These are phyloP conservation scores for Polyploca ridens DNA, from an alignment of 2,888 invertebrate genomes.

Conservation along the genomic window DNA sequence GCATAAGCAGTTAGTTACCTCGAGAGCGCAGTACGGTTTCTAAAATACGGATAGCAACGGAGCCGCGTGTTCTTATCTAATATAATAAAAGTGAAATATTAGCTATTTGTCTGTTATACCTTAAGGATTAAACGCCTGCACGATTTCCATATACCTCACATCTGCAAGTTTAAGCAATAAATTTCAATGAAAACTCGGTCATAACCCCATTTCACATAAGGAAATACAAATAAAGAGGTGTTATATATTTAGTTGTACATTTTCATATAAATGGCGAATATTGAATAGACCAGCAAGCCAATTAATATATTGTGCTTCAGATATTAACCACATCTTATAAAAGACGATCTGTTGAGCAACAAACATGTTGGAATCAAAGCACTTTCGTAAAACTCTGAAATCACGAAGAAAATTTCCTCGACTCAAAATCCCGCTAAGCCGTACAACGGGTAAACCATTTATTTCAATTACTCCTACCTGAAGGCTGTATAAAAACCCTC, in stretches of 20 bases:
- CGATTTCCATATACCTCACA: background rate
- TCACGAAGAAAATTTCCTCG: slow-evolving; percentile 18
- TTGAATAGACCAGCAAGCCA: background rate
- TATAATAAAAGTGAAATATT: slow-evolving; percentile 10
- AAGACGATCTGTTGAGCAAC: background rate
- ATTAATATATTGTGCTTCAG: background rate
- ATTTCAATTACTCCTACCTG: slow-evolving; percentile 44
- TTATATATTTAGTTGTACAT: background rate
- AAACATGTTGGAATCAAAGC: background rate
- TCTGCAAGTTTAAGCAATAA: background rate
- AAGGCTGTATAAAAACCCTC: slow-evolving; percentile 32
- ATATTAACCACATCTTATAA: background rate
- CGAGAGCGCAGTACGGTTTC: slow-evolving; percentile 1
- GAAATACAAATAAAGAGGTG: background rate
- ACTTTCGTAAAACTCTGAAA: background rate
- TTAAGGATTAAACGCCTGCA: background rate
- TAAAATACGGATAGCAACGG: background rate
- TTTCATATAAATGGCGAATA: background rate
- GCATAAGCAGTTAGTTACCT: slow-evolving; percentile 2
- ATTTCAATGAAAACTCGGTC: background rate
- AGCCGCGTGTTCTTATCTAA: slow-evolving; percentile 6
- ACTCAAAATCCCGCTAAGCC: slow-evolving; percentile 24
- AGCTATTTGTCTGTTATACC: background rate
- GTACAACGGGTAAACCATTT: slow-evolving; percentile 35
- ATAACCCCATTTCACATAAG: background rate